Conservation (phyloP, 2,113 vertebrate genomes). For the Malurus elegans region DNA sequence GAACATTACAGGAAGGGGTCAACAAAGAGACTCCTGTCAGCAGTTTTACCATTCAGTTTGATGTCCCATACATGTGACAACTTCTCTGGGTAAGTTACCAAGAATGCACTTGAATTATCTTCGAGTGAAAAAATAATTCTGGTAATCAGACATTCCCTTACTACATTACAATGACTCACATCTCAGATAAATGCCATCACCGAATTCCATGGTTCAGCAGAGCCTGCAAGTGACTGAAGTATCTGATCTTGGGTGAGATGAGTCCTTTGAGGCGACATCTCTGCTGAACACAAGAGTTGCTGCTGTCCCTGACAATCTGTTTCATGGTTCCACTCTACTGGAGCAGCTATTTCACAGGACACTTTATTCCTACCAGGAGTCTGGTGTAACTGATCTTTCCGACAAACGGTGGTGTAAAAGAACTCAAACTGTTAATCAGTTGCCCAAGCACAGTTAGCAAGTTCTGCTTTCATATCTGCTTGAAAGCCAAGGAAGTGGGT, state of each 20-base stretch:
- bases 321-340: neutral
- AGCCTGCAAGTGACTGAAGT: neutral
- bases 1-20: constrained; percentile 73
- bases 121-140: neutral
- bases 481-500: neutral
- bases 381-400: neutral
- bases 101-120: neutral
- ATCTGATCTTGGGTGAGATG: neutral
- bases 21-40: constrained; percentile 67
- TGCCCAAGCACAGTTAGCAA: neutral
- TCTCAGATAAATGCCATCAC: neutral
- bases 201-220: neutral
- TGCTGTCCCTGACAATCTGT: neutral
- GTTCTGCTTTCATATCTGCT: constrained; percentile 22
- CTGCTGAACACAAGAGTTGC: neutral
- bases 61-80: neutral
- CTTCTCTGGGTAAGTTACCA: neutral
- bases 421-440: neutral
- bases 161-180: neutral
- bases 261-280: neutral
- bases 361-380: neutral
- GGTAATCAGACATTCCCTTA: neutral
- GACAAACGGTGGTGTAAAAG: neutral
- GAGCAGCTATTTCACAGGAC: neutral
- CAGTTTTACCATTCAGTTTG: constrained; percentile 20